Percentiles rank a stretch among this genome's conserved stretches.
phyloP scores from a whole-genome alignment of 2,113 vertebrate genomes.

The Silurus meridionalis region DNA sequence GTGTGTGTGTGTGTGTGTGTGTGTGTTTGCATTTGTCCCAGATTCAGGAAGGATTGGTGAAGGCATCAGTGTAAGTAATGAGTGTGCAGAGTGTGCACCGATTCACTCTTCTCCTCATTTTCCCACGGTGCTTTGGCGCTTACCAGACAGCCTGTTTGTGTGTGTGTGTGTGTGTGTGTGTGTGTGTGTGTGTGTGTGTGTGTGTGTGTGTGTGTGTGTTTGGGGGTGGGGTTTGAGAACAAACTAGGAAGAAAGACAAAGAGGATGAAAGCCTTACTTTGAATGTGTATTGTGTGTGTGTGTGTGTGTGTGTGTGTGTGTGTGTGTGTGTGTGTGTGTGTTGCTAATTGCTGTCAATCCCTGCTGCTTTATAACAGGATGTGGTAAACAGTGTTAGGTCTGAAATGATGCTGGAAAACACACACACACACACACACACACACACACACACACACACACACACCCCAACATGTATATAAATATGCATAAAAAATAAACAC shows the following conservation, averaged over 20 bases:
- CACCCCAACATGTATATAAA: background rate
- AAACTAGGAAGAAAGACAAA: constrained; percentile 65
- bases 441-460: too few species aligned
- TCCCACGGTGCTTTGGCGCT: constrained; percentile 54
- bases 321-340: constrained; percentile 28
- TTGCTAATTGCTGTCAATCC: constrained; percentile 33
- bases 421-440: background rate
- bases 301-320: constrained; percentile 30
- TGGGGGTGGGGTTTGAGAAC: background rate
- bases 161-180: constrained; percentile 31
- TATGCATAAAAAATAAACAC: background rate
- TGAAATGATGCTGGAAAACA: background rate
- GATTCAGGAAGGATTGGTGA: constrained; percentile 12
- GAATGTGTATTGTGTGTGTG: constrained; percentile 23
- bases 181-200: constrained; percentile 62
- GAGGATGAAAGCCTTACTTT: constrained; percentile 38
- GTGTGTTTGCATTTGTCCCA: constrained; percentile 20
- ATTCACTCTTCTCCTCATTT: constrained; percentile 39
- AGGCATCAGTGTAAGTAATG: constrained; percentile 47
- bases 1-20: constrained; percentile 28
- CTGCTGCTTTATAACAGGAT: constrained; percentile 42
- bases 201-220: constrained; percentile 61
- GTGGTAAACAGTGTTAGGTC: constrained; percentile 26
- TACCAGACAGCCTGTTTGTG: constrained; percentile 47
- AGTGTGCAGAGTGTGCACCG: constrained; percentile 44